Evolutionary conservation across 2,797 vertebrate genomes (phyloP), one percentile per base, ranked within the genome.

Genomic region (Melopsittacus undulatus): DNA sequence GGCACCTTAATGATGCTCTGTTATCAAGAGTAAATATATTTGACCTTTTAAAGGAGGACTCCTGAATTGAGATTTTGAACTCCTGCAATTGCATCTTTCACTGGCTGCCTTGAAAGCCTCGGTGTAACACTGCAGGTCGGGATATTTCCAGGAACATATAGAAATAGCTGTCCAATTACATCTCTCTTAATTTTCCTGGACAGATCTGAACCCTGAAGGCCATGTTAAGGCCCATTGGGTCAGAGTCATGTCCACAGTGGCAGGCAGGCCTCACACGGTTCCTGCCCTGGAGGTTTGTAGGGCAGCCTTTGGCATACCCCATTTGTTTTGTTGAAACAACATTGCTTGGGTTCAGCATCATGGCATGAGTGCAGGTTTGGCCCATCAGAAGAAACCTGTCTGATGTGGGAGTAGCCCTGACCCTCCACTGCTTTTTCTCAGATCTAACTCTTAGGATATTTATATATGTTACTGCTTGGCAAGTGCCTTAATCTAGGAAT

Each of bases 41-140:
- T 49, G 38, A 14, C 40, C 34, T 92, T 92, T 80, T 70, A 45
- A 64, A 92, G 61, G 48, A 69, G 20, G 16, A 23, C 26, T 61
- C 2, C 9, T 17, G 23, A 43, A 23, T 1, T 38, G 51, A 69
- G 46, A 5, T 52, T 84, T 52, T 3, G 51, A 63, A 34, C 10
- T 76, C 13, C 20, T 80, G 63, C 40, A 54, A 13, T 11, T 34
- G 10, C 7, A 5, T 49, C 70, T 90, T 95, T 27, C 5, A 6
- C 19, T 42, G 61, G 32, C 52, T 90, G 52, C 45, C 22, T n/a
- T 40, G 66, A 27, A 43, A 59, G 22, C 16, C 27, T 90, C 0
- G 0, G 24, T 22, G 9, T 23, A 32, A 26, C 24, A 30, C 4
- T 2, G 3, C 27, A 46, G 48, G 26, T 34, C 1, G 2, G 59